Conservation (phyloP, 2,797 vertebrate species). For the Spinus olivaceus region DNA sequence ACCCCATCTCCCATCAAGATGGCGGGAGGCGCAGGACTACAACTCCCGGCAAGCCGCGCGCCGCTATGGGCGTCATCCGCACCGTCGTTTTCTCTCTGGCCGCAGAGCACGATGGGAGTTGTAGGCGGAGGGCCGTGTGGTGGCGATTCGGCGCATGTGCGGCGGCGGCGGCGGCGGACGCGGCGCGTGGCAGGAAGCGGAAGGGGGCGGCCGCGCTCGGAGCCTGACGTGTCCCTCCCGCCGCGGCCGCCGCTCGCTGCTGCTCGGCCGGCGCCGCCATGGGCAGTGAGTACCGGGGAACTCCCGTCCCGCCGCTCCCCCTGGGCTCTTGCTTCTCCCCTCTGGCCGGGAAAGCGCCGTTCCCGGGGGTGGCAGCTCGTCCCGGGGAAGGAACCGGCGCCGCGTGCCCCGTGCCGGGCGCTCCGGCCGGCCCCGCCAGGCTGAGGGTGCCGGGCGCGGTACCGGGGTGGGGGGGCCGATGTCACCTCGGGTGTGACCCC, state of each 20-base stretch:
- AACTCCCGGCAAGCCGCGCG: not conserved
- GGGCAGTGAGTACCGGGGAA: constrained; percentile 63
- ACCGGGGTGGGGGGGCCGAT: accelerated
- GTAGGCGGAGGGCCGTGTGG: not conserved
- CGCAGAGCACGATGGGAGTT: not conserved
- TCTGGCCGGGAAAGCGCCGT: accelerated
- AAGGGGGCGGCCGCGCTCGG: constrained; percentile 17
- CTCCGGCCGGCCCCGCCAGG: not conserved
- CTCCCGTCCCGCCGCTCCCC: accelerated
- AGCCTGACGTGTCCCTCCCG: constrained; percentile 80
- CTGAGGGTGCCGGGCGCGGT: not conserved
- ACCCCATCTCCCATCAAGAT: accelerated
- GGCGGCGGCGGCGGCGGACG: not conserved
- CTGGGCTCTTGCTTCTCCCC: accelerated
- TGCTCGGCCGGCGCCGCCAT: constrained; percentile 35
- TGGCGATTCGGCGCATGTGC: accelerated
- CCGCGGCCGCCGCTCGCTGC: not conserved
- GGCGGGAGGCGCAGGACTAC: accelerated
- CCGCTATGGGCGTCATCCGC: accelerated
- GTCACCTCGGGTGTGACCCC: not conserved
- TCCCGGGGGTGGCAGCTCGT: not conserved
- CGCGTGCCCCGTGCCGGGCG: not conserved
- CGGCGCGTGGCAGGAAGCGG: constrained; percentile 82
- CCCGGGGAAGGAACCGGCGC: no score
- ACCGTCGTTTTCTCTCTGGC: accelerated